phyloP scores from a whole-genome alignment of 2,797 vertebrate genomes.

The Choloepus didactylus region DNA sequence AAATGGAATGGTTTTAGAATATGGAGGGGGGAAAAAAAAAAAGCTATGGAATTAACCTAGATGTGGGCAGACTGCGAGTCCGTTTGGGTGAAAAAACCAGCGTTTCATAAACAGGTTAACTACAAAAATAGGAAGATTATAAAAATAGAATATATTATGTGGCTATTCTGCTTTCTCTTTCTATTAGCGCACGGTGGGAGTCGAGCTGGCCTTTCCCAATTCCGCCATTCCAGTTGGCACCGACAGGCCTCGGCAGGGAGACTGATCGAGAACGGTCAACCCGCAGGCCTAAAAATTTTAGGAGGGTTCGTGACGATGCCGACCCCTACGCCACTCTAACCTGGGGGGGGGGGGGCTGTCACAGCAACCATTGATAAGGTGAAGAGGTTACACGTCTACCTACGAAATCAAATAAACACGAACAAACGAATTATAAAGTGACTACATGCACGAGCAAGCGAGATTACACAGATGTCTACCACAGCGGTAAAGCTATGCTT shows the following conservation, averaged over 20 bases:
- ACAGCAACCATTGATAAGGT: conserved; percentile 89
- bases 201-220: conserved; percentile 82
- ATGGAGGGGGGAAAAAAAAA: conserved; percentile 77
- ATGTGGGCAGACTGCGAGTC: conserved; percentile 84
- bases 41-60: conserved; percentile 90
- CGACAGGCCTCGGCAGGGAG: conserved; percentile 86
- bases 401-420: conserved; percentile 89
- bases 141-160: conserved; percentile 91
- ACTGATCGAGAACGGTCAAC: conserved; percentile 79
- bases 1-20: conserved; percentile 94
- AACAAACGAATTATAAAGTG: conserved; percentile 94
- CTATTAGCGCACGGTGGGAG: conserved; percentile 83
- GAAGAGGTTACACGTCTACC: conserved; percentile 91
- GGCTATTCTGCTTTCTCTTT: conserved; percentile 86
- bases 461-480: conserved; percentile 90
- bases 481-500: conserved; percentile 87
- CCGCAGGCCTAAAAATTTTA: conserved; percentile 84
- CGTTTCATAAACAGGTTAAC: conserved; percentile 89
- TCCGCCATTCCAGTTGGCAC: conserved; percentile 82
- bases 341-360: conserved; percentile 83
- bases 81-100: conserved; percentile 83
- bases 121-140: conserved; percentile 91
- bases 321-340: conserved; percentile 88
- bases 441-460: conserved; percentile 94
- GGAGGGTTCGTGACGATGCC: conserved; percentile 87